phyloP scores from a whole-genome alignment of 2,888 invertebrate species.

The Cyclophora punctaria region DNA sequence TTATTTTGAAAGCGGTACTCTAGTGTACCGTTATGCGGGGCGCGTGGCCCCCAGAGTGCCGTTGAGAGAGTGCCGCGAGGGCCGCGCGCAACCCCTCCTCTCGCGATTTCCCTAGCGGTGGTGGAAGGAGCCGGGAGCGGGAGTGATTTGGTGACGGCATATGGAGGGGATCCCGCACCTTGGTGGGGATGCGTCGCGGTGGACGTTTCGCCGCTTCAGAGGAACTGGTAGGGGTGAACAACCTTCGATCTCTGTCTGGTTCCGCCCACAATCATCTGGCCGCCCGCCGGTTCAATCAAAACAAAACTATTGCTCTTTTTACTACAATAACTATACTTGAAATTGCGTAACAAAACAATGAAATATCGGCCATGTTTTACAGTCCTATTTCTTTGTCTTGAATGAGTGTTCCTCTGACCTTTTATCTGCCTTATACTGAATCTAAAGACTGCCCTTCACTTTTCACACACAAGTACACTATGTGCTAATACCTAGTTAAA shows the following conservation, averaged over 20 bases:
- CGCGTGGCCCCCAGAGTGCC: conserved; percentile 59
- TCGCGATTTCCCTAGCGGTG: conserved; percentile 63
- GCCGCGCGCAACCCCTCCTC: conserved; percentile 67
- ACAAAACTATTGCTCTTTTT: conserved; percentile 26
- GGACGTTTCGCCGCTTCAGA: conserved; percentile 50
- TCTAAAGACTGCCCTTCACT: no score
- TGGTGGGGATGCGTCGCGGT: conserved; percentile 71
- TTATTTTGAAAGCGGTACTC: conserved; percentile 67
- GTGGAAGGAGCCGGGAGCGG: conserved; percentile 73
- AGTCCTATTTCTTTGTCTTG: conserved; percentile 43
- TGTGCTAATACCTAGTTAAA: no score
- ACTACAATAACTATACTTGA: conserved; percentile 15
- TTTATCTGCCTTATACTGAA: no score
- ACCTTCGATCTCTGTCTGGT: conserved; percentile 54
- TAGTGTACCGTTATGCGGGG: conserved; percentile 63
- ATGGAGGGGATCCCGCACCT: conserved; percentile 72
- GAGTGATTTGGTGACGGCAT: conserved; percentile 67
- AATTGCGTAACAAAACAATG: conserved; percentile 54
- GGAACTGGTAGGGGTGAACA: conserved; percentile 72
- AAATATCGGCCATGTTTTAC: conserved; percentile 39
- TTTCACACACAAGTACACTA: no score
- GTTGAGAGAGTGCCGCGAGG: conserved; percentile 52
- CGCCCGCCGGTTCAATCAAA: conserved; percentile 24
- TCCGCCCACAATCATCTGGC: conserved; percentile 45
- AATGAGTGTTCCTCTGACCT: background rate